Base-by-base conservation (phyloP, 2,888 invertebrate species). In the Leptarthrus brevirostris region DNA sequence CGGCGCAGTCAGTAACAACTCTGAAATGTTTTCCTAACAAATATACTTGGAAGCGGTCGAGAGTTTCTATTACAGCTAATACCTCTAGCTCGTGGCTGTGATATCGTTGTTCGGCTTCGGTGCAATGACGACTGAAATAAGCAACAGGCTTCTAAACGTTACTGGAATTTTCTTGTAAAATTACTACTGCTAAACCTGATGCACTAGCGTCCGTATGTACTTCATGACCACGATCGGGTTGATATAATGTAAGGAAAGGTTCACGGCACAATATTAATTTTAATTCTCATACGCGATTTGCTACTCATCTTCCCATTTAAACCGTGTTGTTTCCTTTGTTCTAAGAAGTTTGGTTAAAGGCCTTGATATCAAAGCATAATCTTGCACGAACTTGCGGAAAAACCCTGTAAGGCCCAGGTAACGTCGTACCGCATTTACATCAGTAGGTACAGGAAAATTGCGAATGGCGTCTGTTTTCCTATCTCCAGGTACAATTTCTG, bases 41-140 rank as follows among this genome's bases (percentile, higher is more conserved):
- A 52, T 83, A 85, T 0, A 80, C 78, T 36, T 83, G 74, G 75
- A 85, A 83, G 64, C 81, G 78, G 22, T 78, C 74, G 20, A 83
- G 71, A 0, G 80, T 78, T 44, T 77, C 79, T 0, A 79, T 81
- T 34, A 81, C 80, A 0, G 84, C 84, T 4, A 85, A 75, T 0
- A 80, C 80, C 75, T 84, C 85, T 20, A 83, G 72, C 30, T 86
- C 85, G 22, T 82, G 81, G 0, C 80, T 80, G 14, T 81, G 80
- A 72, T 82, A 84, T 18, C 78, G 80, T 8, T 77, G 74, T 77
- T 85, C 83, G 0, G 81, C 79, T 0, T 74, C 76, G 0, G 80
- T 81, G 5, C 80, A 81, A 40, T 79, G 78, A 73, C 80, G 78
- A 49, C 81, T 82, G 30, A 74, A 80, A 69, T 82, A 83, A 0